These are phyloP conservation scores for Bicyclus anynana DNA, from an alignment of 1,140 invertebrate species.

Conservation along the genomic window DNA sequence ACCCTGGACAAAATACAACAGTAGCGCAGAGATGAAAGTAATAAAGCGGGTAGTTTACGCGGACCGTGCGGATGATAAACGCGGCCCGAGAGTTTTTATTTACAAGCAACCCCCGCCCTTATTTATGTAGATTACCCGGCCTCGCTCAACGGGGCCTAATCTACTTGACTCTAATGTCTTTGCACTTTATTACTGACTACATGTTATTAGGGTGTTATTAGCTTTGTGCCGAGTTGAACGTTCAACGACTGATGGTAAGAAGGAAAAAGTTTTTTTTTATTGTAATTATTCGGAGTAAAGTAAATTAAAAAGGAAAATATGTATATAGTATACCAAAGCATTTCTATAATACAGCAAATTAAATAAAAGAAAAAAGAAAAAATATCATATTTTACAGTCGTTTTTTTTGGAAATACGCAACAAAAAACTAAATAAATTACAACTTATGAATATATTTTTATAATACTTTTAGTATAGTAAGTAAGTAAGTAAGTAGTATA, in stretches of 20 bases:
- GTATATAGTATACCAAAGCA: too few relatives aligned
- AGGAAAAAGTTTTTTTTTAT: background rate
- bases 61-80: constrained; percentile 5
- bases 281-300: too few relatives aligned
- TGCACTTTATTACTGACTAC: background rate
- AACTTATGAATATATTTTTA: too few relatives aligned
- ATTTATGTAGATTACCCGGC: constrained; percentile 12
- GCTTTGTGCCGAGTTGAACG: background rate
- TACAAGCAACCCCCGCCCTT: constrained; percentile 1
- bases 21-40: background rate
- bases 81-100: constrained; percentile 13
- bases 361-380: too few relatives aligned
- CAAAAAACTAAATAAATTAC: too few relatives aligned
- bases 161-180: background rate
- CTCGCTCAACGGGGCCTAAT: background rate
- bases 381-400: too few relatives aligned
- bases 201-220: background rate
- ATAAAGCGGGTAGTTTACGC: constrained; percentile 10
- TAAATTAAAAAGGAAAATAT: too few relatives aligned
- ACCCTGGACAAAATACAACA: background rate
- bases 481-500: too few relatives aligned
- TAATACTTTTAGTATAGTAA: too few relatives aligned
- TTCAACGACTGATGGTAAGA: too few relatives aligned
- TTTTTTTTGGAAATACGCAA: too few relatives aligned
- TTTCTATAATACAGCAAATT: too few relatives aligned